A percentile compares a stretch with the other conserved stretches of the same genome.
Evolutionary conservation across 1,140 invertebrate genomes (phyloP).

Genomic region (Triops cancriformis): DNA sequence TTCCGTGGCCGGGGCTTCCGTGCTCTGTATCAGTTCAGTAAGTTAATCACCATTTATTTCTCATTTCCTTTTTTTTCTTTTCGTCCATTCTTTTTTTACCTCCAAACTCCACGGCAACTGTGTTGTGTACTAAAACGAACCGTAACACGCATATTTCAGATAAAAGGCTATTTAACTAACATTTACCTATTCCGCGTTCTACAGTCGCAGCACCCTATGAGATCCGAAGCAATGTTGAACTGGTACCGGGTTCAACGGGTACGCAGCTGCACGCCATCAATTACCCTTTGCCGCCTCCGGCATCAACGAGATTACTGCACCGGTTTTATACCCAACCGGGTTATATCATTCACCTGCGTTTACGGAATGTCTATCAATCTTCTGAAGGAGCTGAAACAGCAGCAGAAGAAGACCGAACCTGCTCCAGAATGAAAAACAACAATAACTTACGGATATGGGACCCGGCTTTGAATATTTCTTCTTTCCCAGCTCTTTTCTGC

Average conservation of each 20-base stretch:
- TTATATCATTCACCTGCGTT: slow-evolving; percentile 44
- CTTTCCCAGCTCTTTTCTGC: not conserved
- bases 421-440: not conserved
- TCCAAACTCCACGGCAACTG: not conserved
- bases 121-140: not conserved
- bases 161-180: not conserved
- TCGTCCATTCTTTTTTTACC: not conserved
- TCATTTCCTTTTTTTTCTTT: not conserved
- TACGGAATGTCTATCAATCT: not conserved
- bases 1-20: not conserved
- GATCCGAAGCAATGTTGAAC: not conserved
- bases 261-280: not conserved
- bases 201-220: not conserved
- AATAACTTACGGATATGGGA: not conserved
- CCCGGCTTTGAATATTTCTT: not conserved
- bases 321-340: slow-evolving; percentile 49
- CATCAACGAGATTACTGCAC: slow-evolving; percentile 44
- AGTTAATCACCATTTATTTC: not conserved
- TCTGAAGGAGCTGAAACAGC: not conserved
- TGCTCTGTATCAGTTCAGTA: not conserved
- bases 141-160: not conserved
- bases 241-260: not conserved
- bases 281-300: slow-evolving; percentile 38
- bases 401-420: not conserved
- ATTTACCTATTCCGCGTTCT: not conserved